Conservation (phyloP, 2,888 invertebrate species). For the Pyrocoelia pectoralis region DNA sequence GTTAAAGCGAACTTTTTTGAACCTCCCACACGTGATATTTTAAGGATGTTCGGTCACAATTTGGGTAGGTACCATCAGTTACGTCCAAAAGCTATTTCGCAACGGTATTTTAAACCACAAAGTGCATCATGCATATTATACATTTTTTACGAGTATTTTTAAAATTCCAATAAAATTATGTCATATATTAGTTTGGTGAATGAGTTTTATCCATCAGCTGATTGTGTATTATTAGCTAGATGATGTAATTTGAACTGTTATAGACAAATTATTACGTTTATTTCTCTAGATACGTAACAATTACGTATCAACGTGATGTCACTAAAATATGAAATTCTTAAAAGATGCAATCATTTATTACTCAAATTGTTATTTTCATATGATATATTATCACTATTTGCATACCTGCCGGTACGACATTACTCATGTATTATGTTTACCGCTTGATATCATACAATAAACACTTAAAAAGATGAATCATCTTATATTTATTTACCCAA, state of each 20-base stretch:
- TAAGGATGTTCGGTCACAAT: too few species aligned
- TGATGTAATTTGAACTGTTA: constrained; percentile 39
- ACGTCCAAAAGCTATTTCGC: too few species aligned
- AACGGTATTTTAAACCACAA: too few species aligned
- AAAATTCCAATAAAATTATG: constrained; percentile 27
- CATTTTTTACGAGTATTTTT: too few species aligned
- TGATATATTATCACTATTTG: background rate
- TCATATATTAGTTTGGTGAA: constrained; percentile 28
- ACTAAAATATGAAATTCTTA: constrained; percentile 19
- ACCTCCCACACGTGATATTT: too few species aligned
- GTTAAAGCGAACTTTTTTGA: too few species aligned
- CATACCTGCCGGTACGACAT: constrained; percentile 16
- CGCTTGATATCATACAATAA: background rate
- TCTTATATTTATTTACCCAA: background rate
- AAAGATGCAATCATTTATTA: constrained; percentile 25
- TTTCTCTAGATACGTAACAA: constrained; percentile 26
- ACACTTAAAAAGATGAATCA: background rate
- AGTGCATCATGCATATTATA: too few species aligned
- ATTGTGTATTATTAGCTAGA: constrained; percentile 37
- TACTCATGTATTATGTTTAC: constrained; percentile 8
- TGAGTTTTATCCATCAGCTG: constrained; percentile 38
- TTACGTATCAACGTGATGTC: constrained; percentile 32
- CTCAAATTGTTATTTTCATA: constrained; percentile 15
- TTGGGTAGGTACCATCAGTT: too few species aligned
- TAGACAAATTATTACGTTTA: constrained; percentile 27